Evolutionary conservation across 2,113 vertebrate species (phyloP), one percentile per base, ranked within the genome.

Genomic region (Prionailurus bengalensis): DNA sequence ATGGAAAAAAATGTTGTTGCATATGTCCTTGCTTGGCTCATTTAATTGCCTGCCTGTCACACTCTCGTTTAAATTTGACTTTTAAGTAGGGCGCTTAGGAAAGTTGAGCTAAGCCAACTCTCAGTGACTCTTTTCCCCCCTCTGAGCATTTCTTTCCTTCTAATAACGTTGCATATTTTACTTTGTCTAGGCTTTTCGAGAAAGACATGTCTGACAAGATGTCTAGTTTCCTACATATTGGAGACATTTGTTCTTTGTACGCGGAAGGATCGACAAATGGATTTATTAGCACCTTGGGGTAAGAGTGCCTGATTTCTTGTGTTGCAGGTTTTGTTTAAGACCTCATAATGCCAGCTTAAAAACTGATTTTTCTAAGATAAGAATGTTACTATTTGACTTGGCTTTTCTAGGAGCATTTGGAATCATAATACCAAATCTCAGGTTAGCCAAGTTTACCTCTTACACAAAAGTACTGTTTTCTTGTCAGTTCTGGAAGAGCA

Each of bases 231-330:
- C 99, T 99, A 97, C 99, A 99, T 96, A 99, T 99, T 70, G 99
- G 99, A 99, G 99, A 99, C 99, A 99, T 99, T 97, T 99, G 99
- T 98, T 99, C 99, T 99, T 99, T 99, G 96, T 99, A 99, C 97
- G 99, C 99, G 5, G 99, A 99, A 96, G 99, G 99, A 92, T 99
- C 99, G 94, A 99, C 99, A 82, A 99, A 99, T 98, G 99, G 99
- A 98, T 99, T 99, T 98, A 99, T 99, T 99, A 99, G 99, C 99
- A 99, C 99, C 96, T 98, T 99, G 99, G 99, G 99, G 99, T 99
- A 99, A 99, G 99, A 93, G 27, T 65, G 42, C 66, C 90, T 39
- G 1, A 14, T 65, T 63, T 78, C 80, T 85, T 31, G 4, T 36
- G 27, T 33, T 42, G 36, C 58, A 7, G 10, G 15, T 10, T 81